phyloP scores from a whole-genome alignment of 1,140 invertebrate species.

The Habropoda laboriosa region DNA sequence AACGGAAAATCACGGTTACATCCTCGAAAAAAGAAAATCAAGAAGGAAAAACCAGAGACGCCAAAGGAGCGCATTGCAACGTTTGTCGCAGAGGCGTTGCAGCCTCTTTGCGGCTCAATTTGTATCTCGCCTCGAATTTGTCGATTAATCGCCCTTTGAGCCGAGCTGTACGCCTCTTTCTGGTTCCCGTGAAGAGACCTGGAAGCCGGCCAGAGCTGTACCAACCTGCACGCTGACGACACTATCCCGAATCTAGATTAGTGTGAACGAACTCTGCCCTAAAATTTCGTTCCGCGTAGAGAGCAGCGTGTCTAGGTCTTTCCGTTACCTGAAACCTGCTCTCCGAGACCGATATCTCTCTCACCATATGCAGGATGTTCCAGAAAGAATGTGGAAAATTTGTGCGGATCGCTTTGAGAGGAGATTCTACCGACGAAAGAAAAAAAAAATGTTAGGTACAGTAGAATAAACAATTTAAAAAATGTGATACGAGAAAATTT shows the following conservation, averaged over 20 bases:
- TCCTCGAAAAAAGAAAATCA: no score
- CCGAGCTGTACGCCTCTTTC: conserved; percentile 1
- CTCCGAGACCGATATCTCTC: not conserved
- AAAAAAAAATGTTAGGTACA: no score
- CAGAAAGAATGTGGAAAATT: no score
- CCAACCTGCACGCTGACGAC: conserved; percentile 46
- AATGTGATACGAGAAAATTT: no score
- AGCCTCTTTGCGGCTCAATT: not conserved
- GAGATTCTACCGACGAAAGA: no score
- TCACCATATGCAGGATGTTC: no score
- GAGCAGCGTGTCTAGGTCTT: conserved; percentile 4
- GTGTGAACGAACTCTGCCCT: conserved; percentile 59
- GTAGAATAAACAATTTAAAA: no score
- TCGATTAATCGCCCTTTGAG: conserved; percentile 46
- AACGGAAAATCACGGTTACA: no score
- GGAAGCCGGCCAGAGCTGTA: conserved; percentile 49
- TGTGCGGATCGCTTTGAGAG: no score
- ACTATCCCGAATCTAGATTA: conserved; percentile 58
- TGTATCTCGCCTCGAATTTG: conserved; percentile 3
- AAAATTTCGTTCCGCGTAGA: conserved; percentile 37
- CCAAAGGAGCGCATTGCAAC: no score
- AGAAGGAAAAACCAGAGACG: not conserved
- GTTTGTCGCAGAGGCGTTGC: not conserved
- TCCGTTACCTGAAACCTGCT: not conserved
- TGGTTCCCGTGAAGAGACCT: conserved; percentile 42